Percentiles rank a stretch among this genome's conserved stretches.
Conservation (phyloP, 2,113 vertebrate genomes). For the Lepus europaeus region DNA sequence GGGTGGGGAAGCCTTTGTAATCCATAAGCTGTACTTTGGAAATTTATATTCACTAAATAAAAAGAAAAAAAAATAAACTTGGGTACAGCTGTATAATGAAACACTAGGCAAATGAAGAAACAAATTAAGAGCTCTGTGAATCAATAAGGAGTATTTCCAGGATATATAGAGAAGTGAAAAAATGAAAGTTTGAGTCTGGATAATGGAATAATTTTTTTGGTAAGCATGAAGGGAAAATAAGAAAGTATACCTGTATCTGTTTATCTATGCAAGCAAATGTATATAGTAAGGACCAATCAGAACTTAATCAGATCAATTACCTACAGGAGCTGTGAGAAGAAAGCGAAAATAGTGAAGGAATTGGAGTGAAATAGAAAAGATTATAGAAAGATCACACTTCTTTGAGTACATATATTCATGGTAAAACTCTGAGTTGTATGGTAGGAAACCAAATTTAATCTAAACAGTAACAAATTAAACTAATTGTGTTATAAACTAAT, state of each 20-base stretch:
- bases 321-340: not conserved
- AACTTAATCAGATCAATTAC: not conserved
- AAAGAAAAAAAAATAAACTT: not conserved
- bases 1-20: no score
- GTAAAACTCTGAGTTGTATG: not conserved
- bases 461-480: not conserved
- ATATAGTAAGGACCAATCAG: not conserved
- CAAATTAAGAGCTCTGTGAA: not conserved
- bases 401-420: not conserved
- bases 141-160: no score
- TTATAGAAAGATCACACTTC: not conserved
- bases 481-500: not conserved
- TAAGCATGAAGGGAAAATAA: not conserved
- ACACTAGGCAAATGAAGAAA: not conserved
- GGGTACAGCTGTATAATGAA: not conserved
- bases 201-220: not conserved
- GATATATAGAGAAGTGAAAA: not conserved
- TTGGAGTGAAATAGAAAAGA: not conserved
- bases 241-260: not conserved
- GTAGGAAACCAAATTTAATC: not conserved
- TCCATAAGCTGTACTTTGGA: no score
- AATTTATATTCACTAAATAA: no score
- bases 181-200: not conserved
- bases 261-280: not conserved
- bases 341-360: not conserved